Conservation (phyloP, 2,797 vertebrate species). For the Iguana delicatissima region DNA sequence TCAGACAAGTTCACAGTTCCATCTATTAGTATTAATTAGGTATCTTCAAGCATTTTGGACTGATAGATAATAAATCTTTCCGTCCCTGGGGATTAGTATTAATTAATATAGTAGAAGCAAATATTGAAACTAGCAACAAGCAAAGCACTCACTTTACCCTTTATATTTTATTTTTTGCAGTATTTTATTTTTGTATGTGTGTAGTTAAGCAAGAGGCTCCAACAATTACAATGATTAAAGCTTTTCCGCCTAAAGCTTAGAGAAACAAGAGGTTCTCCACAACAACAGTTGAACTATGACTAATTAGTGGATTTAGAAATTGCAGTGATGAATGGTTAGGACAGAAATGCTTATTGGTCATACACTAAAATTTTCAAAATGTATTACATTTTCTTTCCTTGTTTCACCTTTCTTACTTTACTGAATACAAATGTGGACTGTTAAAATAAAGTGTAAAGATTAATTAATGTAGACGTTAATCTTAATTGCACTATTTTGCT, state of each 20-base stretch:
- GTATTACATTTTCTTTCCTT: background rate
- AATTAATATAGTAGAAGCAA: slow-evolving; percentile 25
- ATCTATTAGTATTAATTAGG: slow-evolving; percentile 61
- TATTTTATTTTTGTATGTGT: background rate
- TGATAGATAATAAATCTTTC: slow-evolving; percentile 25
- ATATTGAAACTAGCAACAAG: background rate
- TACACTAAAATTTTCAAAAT: background rate
- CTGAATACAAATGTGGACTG: background rate
- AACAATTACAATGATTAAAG: background rate
- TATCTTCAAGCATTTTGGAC: slow-evolving; percentile 35
- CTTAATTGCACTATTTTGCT: background rate
- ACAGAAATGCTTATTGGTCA: background rate
- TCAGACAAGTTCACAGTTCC: slow-evolving; percentile 51
- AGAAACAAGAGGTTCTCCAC: slow-evolving; percentile 14
- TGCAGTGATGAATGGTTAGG: background rate
- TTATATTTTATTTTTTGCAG: background rate
- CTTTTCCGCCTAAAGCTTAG: background rate
- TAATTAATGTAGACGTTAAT: slow-evolving; percentile 10
- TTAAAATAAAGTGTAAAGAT: background rate
- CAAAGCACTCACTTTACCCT: background rate
- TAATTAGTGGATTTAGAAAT: slow-evolving; percentile 19
- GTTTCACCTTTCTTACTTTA: background rate
- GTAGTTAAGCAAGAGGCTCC: background rate
- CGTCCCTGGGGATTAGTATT: slow-evolving; percentile 24
- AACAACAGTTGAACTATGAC: slow-evolving; percentile 14